phyloP scores from a whole-genome alignment of 2,888 invertebrate genomes.

The Epinotia bilunana region DNA sequence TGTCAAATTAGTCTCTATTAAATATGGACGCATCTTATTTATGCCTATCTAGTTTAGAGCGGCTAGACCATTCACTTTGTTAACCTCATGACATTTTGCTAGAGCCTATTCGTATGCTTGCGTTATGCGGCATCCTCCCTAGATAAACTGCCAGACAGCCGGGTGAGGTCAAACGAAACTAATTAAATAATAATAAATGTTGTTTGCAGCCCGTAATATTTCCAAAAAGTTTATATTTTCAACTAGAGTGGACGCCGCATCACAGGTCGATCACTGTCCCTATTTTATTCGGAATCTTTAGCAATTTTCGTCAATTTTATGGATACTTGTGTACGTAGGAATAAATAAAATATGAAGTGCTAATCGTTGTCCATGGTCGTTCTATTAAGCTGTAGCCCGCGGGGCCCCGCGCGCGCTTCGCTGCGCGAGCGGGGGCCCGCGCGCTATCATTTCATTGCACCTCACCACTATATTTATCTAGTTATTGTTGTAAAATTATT shows the following conservation, averaged over 20 bases:
- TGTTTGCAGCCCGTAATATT: not conserved
- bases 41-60: conserved; percentile 57
- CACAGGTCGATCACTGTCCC: conserved; percentile 38
- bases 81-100: conserved; percentile 51
- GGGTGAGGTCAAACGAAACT: conserved; percentile 10
- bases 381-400: conserved; percentile 29
- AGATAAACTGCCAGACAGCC: conserved; percentile 14
- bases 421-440: conserved; percentile 45
- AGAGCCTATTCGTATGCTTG: conserved; percentile 35
- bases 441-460: conserved; percentile 65
- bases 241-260: conserved; percentile 38
- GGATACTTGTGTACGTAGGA: conserved; percentile 69
- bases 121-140: conserved; percentile 39
- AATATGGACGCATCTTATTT: conserved; percentile 65
- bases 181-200: not conserved
- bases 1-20: conserved; percentile 66
- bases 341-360: conserved; percentile 59
- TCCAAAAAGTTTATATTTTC: conserved; percentile 18
- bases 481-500: conserved; percentile 62
- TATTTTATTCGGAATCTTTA: conserved; percentile 65
- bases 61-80: conserved; percentile 52
- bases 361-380: conserved; percentile 64
- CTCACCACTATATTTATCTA: conserved; percentile 64
- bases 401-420: conserved; percentile 38
- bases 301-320: conserved; percentile 79